Percentiles rank a stretch among this genome's conserved stretches.
Evolutionary conservation across 2,888 invertebrate genomes (phyloP).

Genomic region (Pecten maximus): DNA sequence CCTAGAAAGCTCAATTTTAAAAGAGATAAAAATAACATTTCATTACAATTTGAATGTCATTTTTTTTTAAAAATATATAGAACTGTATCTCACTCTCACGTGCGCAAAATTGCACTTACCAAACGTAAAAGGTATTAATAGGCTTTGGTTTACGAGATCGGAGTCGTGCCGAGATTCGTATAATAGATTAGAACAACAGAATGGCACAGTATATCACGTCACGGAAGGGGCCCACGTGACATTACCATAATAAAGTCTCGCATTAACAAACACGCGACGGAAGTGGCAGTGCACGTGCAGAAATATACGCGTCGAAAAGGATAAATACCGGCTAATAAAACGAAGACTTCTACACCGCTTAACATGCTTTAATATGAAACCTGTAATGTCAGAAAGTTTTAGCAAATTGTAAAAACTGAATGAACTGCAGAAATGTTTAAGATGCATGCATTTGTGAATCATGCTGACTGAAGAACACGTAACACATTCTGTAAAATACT

Average conservation of each 20-base stretch:
- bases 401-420: background rate
- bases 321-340: background rate
- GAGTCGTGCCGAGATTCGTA: background rate
- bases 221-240: background rate
- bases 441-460: background rate
- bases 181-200: background rate
- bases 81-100: background rate
- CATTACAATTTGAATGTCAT: background rate
- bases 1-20: background rate
- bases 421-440: background rate
- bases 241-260: background rate
- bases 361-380: background rate
- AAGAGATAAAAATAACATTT: background rate
- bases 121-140: background rate
- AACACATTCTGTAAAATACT: background rate
- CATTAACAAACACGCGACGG: constrained; percentile 15
- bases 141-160: background rate
- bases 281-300: background rate
- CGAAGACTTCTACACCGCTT: background rate
- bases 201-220: background rate
- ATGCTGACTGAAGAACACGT: background rate
- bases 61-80: background rate
- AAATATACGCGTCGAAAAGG: background rate
- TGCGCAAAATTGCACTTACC: background rate
- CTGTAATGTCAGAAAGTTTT: background rate